phyloP scores from a whole-genome alignment of 1,140 invertebrate species.

The Tetragonula clypearis region DNA sequence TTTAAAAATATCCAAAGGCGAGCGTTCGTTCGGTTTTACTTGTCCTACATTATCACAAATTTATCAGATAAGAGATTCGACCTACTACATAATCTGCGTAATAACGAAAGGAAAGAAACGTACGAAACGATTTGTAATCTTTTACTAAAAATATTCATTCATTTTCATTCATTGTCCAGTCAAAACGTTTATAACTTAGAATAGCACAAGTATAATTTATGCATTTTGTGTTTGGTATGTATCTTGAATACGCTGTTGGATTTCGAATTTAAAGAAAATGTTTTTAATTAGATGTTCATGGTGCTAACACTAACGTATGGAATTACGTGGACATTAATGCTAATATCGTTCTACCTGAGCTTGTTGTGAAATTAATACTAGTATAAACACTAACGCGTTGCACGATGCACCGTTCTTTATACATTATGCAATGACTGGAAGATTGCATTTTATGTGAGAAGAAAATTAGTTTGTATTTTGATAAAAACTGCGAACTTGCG shows the following conservation, averaged over 20 bases:
- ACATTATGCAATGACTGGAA: slow-evolving; percentile 32
- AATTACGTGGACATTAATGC: slow-evolving; percentile 4
- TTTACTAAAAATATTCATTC: background rate
- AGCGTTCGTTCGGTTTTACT: too few species aligned
- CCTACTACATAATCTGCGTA: background rate
- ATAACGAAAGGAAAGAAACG: background rate
- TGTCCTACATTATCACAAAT: slow-evolving; percentile 9
- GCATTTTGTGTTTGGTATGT: background rate
- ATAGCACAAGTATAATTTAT: too few species aligned
- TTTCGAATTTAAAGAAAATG: background rate
- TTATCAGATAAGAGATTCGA: slow-evolving; percentile 30
- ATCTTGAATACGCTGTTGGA: background rate
- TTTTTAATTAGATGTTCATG: background rate
- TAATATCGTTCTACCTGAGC: slow-evolving; percentile 7
- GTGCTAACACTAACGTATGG: background rate
- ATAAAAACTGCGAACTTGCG: background rate
- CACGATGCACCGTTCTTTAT: slow-evolving; percentile 21
- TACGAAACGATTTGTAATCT: background rate
- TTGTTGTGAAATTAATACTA: slow-evolving; percentile 32
- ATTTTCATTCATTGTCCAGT: too few species aligned
- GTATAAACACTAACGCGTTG: slow-evolving; percentile 20
- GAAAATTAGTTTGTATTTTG: background rate
- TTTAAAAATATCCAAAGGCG: background rate
- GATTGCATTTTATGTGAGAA: slow-evolving; percentile 20
- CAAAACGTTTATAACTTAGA: background rate